Conservation (phyloP, 2,797 vertebrate genomes). For the Microcaecilia unicolor region DNA sequence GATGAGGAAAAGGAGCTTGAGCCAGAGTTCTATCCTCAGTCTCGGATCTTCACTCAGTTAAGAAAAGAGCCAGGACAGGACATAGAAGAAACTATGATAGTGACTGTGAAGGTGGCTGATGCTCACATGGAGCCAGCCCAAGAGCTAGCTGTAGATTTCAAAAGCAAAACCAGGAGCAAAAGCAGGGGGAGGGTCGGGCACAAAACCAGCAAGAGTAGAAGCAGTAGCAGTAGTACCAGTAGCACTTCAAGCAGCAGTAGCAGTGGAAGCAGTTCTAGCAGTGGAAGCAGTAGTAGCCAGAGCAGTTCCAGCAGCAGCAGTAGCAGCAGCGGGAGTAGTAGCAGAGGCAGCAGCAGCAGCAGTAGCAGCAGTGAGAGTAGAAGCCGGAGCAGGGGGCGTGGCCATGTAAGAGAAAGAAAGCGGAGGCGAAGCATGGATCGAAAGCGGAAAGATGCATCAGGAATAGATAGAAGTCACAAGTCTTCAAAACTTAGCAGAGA, state of each 20-base stretch:
- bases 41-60: conserved; percentile 38
- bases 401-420: conserved; percentile 67
- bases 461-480: conserved; percentile 71
- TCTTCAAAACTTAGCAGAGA: conserved; percentile 75
- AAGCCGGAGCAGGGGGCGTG: conserved; percentile 61
- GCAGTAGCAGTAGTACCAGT: conserved; percentile 71
- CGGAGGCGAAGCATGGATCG: conserved; percentile 70
- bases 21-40: conserved; percentile 20
- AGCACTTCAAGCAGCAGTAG: conserved; percentile 69
- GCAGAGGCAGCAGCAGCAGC: conserved; percentile 56
- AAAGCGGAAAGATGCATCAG: conserved; percentile 65
- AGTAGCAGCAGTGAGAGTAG: conserved; percentile 66
- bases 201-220: conserved; percentile 66
- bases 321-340: conserved; percentile 54
- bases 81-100: conserved; percentile 33
- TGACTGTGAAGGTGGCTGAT: conserved; percentile 43
- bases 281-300: conserved; percentile 67
- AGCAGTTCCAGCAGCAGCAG: conserved; percentile 59
- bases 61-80: conserved; percentile 45
- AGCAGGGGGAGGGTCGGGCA: conserved; percentile 63
- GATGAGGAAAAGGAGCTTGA: conserved; percentile 39
- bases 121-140: conserved; percentile 37
- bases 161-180: conserved; percentile 49
- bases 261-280: conserved; percentile 67
- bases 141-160: conserved; percentile 25